Evolutionary conservation across 2,113 vertebrate species (phyloP).

Genomic region (Corythoichthys haematopterus): DNA sequence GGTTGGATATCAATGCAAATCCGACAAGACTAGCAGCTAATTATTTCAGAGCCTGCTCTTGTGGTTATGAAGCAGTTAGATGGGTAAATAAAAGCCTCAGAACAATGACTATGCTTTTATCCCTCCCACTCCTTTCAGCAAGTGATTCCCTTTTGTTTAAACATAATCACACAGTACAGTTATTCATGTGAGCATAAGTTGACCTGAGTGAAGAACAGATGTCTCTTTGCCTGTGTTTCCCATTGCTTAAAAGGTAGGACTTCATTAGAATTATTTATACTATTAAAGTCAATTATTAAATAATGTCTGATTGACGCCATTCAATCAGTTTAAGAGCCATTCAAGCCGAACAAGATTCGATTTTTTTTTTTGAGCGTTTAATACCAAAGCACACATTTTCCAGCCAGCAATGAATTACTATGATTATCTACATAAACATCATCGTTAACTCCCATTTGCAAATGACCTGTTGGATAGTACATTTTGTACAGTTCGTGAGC

Average conservation of each 20-base stretch:
- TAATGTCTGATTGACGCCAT: constrained; percentile 44
- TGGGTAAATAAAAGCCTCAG: constrained; percentile 30
- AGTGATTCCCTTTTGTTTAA: constrained; percentile 24
- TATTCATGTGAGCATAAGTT: constrained; percentile 23
- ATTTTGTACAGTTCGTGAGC: constrained; percentile 24
- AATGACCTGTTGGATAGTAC: constrained; percentile 51
- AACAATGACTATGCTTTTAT: constrained; percentile 27
- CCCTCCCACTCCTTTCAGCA: constrained; percentile 18
- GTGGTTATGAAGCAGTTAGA: constrained; percentile 25
- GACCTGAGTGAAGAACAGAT: constrained; percentile 29
- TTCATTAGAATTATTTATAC: constrained; percentile 53
- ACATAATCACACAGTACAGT: constrained; percentile 39
- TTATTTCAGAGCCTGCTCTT: constrained; percentile 42
- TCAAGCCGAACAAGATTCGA: constrained; percentile 46
- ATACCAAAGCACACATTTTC: constrained; percentile 50
- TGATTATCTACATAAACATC: constrained; percentile 67
- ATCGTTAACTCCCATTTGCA: constrained; percentile 58
- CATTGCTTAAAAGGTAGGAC: constrained; percentile 48
- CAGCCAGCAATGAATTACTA: constrained; percentile 64
- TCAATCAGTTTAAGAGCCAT: constrained; percentile 47
- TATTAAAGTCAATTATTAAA: constrained; percentile 35
- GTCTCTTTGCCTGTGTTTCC: constrained; percentile 13
- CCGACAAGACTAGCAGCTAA: constrained; percentile 29
- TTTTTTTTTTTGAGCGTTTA: constrained; percentile 59
- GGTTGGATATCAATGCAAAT: constrained; percentile 45